Conservation (phyloP, 2,113 vertebrate genomes). For the Lepisosteus oculatus region DNA sequence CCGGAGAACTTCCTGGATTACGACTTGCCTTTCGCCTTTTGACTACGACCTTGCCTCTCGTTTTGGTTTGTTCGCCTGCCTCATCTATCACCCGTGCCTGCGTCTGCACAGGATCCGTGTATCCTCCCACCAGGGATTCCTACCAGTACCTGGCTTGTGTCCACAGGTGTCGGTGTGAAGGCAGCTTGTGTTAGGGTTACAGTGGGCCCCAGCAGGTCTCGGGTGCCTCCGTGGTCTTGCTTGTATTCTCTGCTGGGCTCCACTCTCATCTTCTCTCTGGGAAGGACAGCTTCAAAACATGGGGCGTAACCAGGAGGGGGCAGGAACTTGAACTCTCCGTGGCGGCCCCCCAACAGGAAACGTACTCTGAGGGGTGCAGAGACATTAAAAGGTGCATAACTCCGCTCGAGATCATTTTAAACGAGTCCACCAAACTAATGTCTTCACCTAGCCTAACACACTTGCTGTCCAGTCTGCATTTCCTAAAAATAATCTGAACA, state of each 20-base stretch:
- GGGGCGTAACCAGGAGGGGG: conserved; percentile 90
- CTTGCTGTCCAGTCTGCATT: too few relatives aligned
- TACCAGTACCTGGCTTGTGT: conserved; percentile 93
- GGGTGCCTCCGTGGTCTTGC: conserved; percentile 70
- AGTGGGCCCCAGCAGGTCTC: conserved; percentile 83
- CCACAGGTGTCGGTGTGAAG: conserved; percentile 88
- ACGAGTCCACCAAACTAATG: too few relatives aligned
- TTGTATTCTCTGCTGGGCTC: conserved; percentile 84
- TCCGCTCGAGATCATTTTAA: too few relatives aligned
- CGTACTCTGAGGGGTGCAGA: conserved; percentile 66
- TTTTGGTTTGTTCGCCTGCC: too few relatives aligned
- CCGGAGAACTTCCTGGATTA: too few relatives aligned
- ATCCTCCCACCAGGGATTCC: too few relatives aligned
- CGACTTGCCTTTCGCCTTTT: too few relatives aligned
- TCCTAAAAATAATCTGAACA: too few relatives aligned
- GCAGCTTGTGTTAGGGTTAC: conserved; percentile 85
- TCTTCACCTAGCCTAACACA: too few relatives aligned
- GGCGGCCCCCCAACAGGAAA: conserved; percentile 88
- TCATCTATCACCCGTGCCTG: too few relatives aligned
- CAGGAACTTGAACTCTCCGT: conserved; percentile 96
- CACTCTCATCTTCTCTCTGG: conserved; percentile 87
- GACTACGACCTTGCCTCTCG: too few relatives aligned
- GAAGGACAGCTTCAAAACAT: conserved; percentile 89
- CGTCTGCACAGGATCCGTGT: too few relatives aligned
- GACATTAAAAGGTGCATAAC: background rate